Conservation (phyloP, 2,113 vertebrate species). For the Arizona elegans region DNA sequence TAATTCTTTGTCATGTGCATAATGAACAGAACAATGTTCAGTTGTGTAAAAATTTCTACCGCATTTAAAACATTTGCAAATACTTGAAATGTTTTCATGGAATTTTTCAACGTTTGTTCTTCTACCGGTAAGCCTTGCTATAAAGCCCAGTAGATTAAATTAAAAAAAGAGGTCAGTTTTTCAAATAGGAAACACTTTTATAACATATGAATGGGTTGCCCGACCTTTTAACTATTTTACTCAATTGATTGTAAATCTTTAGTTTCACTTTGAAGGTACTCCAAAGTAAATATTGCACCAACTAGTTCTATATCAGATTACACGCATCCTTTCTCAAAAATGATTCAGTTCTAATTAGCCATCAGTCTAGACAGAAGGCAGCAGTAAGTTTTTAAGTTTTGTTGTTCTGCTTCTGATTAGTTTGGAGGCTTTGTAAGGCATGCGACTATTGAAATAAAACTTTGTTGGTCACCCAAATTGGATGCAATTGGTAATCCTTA, state of each 20-base stretch:
- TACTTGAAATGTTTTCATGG: background rate
- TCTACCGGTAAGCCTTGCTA: background rate
- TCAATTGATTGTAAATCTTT: background rate
- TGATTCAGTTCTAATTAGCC: background rate
- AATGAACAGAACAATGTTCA: background rate
- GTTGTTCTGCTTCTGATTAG: constrained; percentile 52
- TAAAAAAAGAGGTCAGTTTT: background rate
- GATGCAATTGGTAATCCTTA: background rate
- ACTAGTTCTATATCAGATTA: constrained; percentile 2
- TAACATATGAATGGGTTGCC: background rate
- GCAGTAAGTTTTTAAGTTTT: constrained; percentile 8
- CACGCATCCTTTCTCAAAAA: background rate
- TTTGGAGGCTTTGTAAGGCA: constrained; percentile 4
- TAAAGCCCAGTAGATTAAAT: background rate
- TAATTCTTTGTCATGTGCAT: background rate
- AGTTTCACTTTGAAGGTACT: constrained; percentile 11
- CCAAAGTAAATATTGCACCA: constrained; percentile 22
- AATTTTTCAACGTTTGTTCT: background rate
- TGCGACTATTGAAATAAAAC: background rate
- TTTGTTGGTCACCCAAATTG: constrained; percentile 9
- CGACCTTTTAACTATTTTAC: constrained; percentile 32
- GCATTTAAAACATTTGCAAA: background rate
- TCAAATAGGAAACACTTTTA: background rate
- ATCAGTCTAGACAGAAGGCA: background rate
- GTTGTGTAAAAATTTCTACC: background rate